Base-by-base conservation (phyloP, 23 tunicate genomes). In the Oikopleura albicans region DNA sequence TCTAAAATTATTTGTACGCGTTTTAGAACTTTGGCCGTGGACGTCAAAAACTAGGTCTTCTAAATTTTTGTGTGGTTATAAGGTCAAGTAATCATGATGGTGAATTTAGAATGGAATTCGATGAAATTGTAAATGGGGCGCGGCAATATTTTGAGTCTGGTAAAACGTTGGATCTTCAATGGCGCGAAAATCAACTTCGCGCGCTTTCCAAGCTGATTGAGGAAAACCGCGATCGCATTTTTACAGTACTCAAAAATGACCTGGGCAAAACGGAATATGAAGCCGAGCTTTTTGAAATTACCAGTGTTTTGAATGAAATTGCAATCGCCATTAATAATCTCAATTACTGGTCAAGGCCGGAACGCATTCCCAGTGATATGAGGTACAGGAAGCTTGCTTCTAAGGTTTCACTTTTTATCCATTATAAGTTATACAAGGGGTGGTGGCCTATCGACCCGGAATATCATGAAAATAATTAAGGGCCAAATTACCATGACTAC, bases 141-240 rank as follows among this genome's bases (percentile, higher is more conserved):
- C 40, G 84, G 40, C 57, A 85, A 41, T 76, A 86, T 27, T 90
- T 85, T 40, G 76, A 86, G 1, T 38, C 79, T 83, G 89, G 89
- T 0, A 85, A 85, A 83, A 85, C 94, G 0, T 84, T 83, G 39
- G 31, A 41, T 8, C 40, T 87, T 1, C 39, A 76, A 40, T 90
- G 89, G 76, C 85, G 94, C 83, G 87, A 85, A 66, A 66, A 83
- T 1, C 94, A 90, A 37, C 86, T 90, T 1, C 84, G 39, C 39
- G 71, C 39, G 29, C 39, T 90, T 76, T n/a, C 40, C 39, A 41
- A 39, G 36, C 75, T 85, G 86, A 4, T 90, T 39, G 83, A 66
- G 28, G 94, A 90, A 84, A 88, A 88, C 83, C 86, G 85, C 75
- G 66, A 38, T 0, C 84, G 39, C 16, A 39, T 87, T 1, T 87